Conservation (phyloP, 2,888 invertebrate species). For the Chydorus sphaericus region DNA sequence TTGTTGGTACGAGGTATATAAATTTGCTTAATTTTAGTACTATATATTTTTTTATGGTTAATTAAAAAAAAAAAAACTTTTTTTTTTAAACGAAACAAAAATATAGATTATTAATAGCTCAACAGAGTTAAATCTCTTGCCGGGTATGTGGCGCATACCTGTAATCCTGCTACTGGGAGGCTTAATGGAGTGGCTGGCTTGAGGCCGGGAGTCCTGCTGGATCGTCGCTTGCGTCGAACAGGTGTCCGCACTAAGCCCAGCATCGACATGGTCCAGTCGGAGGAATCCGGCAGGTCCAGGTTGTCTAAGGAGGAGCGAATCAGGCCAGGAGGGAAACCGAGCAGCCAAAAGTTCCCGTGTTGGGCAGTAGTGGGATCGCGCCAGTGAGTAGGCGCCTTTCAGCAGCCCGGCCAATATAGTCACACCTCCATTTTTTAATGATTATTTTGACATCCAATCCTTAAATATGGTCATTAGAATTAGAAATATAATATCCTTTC, state of each 20-base stretch:
- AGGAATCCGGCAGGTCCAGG: conserved; percentile 73
- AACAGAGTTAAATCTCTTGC: too few relatives aligned
- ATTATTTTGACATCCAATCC: too few relatives aligned
- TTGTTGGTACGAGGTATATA: too few relatives aligned
- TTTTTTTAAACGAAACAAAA: too few relatives aligned
- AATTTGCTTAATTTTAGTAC: too few relatives aligned
- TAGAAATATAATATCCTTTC: too few relatives aligned
- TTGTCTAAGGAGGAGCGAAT: conserved; percentile 93
- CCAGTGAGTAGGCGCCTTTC: conserved; percentile 73
- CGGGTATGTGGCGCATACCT: conserved; percentile 95
- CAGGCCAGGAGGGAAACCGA: conserved; percentile 98
- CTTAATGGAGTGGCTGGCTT: conserved; percentile 79
- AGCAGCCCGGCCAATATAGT: conserved; percentile 68
- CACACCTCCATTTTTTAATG: conserved; percentile 60
- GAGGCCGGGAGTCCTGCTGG: conserved; percentile 67
- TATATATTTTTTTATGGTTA: too few relatives aligned
- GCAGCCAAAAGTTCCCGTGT: conserved; percentile 99
- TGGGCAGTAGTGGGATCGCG: conserved; percentile 97
- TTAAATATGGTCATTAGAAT: too few relatives aligned
- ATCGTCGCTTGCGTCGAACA: conserved; percentile 27
- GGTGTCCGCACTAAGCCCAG: conserved; percentile 76
- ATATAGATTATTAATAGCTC: too few relatives aligned
- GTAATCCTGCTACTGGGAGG: conserved; percentile 96
- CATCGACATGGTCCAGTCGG: conserved; percentile 86
- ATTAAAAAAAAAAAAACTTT: too few relatives aligned